A percentile compares a stretch with the other conserved stretches of the same genome.
phyloP scores from a whole-genome alignment of 2,113 vertebrate genomes.

The Lagopus leucura region DNA sequence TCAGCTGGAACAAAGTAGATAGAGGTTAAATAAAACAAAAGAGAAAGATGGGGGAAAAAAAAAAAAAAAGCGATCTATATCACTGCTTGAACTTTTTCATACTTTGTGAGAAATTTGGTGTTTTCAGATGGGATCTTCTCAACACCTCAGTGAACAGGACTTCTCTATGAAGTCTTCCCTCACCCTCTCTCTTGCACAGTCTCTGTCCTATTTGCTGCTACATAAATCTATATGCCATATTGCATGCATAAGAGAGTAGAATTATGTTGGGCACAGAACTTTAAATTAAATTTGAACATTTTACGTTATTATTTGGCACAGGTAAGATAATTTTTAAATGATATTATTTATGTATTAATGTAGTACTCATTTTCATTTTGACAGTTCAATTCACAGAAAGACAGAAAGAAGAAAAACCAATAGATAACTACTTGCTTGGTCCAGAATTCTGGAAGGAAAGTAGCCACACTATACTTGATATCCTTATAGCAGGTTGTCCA shows the following conservation, averaged over 20 bases:
- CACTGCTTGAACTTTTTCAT: background rate
- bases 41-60: rapidly evolving
- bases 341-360: background rate
- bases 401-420: background rate
- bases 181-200: background rate
- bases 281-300: background rate
- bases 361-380: background rate
- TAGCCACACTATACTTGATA: background rate
- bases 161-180: background rate
- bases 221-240: background rate
- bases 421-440: background rate
- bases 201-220: background rate
- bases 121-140: background rate
- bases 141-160: background rate
- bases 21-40: background rate
- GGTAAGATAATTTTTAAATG: background rate
- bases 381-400: background rate
- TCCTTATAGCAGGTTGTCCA: background rate
- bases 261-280: background rate
- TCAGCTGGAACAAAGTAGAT: background rate
- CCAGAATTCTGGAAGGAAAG: background rate
- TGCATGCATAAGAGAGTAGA: background rate
- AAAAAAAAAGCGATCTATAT: background rate
- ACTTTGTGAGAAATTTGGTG: background rate
- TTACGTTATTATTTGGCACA: background rate